Evolutionary conservation across 92 coral and sea anemone species (phyloP), one percentile per base, ranked within the genome.

Genomic region (Epizoanthus rinbou): DNA sequence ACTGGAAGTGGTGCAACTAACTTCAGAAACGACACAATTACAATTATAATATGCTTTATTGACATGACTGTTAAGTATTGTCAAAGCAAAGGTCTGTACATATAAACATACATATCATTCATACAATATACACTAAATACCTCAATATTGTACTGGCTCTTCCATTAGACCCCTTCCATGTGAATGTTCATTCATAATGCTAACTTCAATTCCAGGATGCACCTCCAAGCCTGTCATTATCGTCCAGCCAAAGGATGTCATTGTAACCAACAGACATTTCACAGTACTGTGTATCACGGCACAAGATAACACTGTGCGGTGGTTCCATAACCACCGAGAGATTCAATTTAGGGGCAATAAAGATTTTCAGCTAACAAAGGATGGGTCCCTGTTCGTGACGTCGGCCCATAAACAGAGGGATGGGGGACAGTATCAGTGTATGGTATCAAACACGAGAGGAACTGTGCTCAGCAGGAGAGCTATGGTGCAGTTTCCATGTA

Each of bases 401-500:
- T 91, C 92, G 22, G 95, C 95, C 2, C 64, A 79, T 17, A 66
- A 82, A 45, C 79, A 72, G 19, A 85, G 98, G 35, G 98, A 93
- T 39, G 87, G 89, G 31, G 98, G 98, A 0, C 57, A 85, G 24
- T 93, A 93, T 75, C 85, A 84, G 31, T 93, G 98, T 47, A 25
- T 82, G 13, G 94, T 91, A 28, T 86, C 98, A 15, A 91, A 73
- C 73, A 60, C 75, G 2, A 79, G 84, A 56, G 93, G 93, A 25
- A 28, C 91, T 5, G 64, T 93, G 14, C 76, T 86, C 31, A 93
- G 98, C 69, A 87, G 91, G 53, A 76, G 68, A 15, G 95, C 95
- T 3, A 85, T 60, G 6, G 93, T 93, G 9, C 87, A 60, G 62
- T 93, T 93, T 80, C 91, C 98, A 11, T 93, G 98, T 93, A 87